Evolutionary conservation across 2,797 vertebrate genomes (phyloP).

Genomic region (Tamandua tetradactyla): DNA sequence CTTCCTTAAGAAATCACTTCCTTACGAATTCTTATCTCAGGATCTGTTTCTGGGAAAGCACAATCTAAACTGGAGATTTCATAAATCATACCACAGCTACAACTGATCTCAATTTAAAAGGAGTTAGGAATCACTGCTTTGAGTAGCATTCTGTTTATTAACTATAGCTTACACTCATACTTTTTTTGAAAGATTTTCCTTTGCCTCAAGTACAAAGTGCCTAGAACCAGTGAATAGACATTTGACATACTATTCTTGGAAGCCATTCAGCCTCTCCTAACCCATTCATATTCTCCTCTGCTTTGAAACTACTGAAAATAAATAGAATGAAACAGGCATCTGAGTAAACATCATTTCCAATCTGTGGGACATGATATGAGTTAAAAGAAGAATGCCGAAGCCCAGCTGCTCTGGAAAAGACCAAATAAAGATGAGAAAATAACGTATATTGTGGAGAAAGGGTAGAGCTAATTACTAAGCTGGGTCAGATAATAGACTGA

Average conservation of each 20-base stretch:
- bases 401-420: constrained; percentile 32
- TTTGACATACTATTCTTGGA: not conserved
- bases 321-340: constrained; percentile 2
- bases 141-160: constrained; percentile 7
- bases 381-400: not conserved
- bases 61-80: not conserved
- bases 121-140: not conserved
- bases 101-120: not conserved
- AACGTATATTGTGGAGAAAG: not conserved
- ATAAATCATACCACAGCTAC: not conserved
- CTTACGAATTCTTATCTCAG: not conserved
- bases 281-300: not conserved
- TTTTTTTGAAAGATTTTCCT: not conserved
- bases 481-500: not conserved
- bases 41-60: not conserved
- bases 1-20: not conserved
- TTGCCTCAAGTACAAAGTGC: not conserved
- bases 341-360: constrained; percentile 40
- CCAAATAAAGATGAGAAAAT: constrained; percentile 14
- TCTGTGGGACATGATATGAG: not conserved
- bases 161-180: not conserved
- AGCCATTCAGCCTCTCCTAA: not conserved
- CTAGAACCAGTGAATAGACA: not conserved
- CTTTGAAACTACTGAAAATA: constrained; percentile 54
- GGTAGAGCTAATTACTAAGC: constrained; percentile 14